Evolutionary conservation across 2,888 invertebrate genomes (phyloP).

Genomic region (Eupelmus urozonus): DNA sequence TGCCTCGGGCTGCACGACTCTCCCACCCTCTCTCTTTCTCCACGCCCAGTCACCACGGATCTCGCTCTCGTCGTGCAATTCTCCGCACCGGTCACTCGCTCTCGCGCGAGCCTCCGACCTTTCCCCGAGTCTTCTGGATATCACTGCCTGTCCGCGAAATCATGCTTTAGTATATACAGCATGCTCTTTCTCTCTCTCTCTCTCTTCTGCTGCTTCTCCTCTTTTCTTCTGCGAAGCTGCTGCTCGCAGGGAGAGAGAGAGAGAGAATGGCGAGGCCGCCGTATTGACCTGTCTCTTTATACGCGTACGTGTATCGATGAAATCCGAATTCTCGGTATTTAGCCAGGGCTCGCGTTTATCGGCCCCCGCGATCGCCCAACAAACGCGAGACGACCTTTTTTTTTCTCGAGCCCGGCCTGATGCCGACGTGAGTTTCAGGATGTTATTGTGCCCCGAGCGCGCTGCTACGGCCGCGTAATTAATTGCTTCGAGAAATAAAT

Average conservation of each 20-base stretch:
- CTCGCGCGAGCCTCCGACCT: conserved; percentile 38
- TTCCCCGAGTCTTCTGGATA: conserved; percentile 49
- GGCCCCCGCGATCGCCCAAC: background rate
- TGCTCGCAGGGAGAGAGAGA: too few relatives aligned
- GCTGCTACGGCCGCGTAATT: background rate
- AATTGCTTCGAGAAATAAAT: background rate
- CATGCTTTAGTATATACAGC: conserved; percentile 35
- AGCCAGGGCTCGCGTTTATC: background rate
- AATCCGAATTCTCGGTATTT: conserved; percentile 28
- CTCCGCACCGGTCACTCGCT: background rate
- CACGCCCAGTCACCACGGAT: background rate
- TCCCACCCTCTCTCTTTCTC: background rate
- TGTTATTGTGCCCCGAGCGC: conserved; percentile 10
- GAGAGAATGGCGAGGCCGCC: background rate
- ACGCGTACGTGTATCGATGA: conserved; percentile 43
- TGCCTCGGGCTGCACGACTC: background rate
- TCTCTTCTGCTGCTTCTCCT: background rate
- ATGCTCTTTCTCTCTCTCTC: background rate
- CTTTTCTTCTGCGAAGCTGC: background rate
- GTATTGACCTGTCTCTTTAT: conserved; percentile 47
- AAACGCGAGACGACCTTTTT: background rate
- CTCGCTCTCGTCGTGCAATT: background rate
- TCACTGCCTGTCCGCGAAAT: conserved; percentile 40
- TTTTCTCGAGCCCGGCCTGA: too few relatives aligned
- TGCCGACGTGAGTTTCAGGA: background rate